A percentile compares a stretch with the other conserved stretches of the same genome.
These are phyloP conservation scores for Thripadectes ignobilis DNA, from an alignment of 2,797 vertebrate genomes.

Conservation along the genomic window DNA sequence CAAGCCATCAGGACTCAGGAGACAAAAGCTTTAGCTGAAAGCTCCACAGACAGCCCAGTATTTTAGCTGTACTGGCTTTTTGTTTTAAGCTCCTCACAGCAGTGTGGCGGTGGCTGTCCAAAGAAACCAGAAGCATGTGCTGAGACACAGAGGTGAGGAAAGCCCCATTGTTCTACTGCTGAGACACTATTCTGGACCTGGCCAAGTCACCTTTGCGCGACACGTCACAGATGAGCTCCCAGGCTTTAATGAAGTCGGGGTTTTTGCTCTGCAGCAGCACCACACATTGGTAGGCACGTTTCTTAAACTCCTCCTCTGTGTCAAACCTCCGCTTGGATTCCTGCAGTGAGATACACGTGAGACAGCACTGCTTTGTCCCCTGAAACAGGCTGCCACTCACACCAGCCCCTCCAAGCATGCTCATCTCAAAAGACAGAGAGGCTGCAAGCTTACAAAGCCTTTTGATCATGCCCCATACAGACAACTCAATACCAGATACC, in stretches of 20 bases:
- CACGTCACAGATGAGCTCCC: slow-evolving; percentile 95
- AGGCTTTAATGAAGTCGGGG: slow-evolving; percentile 88
- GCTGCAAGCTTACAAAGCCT: neutral
- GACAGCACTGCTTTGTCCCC: neutral
- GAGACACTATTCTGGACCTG: neutral
- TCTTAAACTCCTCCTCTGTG: slow-evolving; percentile 94
- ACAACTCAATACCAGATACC: neutral
- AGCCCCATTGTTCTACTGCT: neutral
- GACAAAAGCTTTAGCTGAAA: neutral
- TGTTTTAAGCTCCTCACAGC: neutral
- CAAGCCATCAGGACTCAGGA: neutral
- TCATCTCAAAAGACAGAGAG: neutral
- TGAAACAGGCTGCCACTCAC: neutral
- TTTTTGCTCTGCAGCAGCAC: slow-evolving; percentile 94
- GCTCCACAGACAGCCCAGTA: neutral
- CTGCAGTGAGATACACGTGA: slow-evolving; percentile 64
- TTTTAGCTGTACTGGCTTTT: neutral
- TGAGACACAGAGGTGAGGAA: neutral
- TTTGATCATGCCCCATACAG: neutral
- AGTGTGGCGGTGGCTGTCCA: neutral
- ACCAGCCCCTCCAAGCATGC: neutral
- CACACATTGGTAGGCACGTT: slow-evolving; percentile 92
- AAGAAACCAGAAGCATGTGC: neutral
- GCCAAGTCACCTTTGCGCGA: slow-evolving; percentile 85
- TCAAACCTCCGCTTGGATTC: slow-evolving; percentile 98